Evolutionary conservation across 1,140 invertebrate genomes (phyloP).

Genomic region (Galendromus occidentalis): DNA sequence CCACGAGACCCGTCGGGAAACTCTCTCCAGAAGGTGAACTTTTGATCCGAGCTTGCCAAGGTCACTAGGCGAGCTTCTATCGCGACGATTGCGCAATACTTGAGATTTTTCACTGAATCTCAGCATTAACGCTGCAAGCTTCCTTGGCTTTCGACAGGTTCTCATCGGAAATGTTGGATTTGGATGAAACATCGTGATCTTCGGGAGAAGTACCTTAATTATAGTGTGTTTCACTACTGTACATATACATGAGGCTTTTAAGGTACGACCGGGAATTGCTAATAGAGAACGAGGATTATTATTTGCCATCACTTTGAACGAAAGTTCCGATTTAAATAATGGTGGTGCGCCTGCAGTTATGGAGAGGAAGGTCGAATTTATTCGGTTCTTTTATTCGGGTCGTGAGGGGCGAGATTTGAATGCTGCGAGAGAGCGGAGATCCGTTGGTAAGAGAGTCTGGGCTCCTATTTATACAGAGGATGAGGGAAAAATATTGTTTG

Average conservation of each 20-base stretch:
- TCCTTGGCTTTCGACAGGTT: neutral
- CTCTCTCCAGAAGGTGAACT: slow-evolving; percentile 1
- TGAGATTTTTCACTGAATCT: neutral
- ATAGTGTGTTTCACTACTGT: no score
- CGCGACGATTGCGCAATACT: neutral
- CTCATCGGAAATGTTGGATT: slow-evolving; percentile 8
- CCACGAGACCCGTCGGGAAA: slow-evolving; percentile 5
- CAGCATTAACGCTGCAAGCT: neutral
- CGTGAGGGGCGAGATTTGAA: no score
- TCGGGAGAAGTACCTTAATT: neutral
- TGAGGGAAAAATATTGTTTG: neutral
- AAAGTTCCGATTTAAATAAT: no score
- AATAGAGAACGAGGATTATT: no score
- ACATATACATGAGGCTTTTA: no score
- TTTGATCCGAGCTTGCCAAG: neutral
- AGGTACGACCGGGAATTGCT: no score
- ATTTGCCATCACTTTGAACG: no score
- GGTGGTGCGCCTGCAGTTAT: no score
- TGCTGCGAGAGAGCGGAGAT: no score
- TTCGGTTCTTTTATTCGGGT: no score
- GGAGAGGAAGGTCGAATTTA: no score
- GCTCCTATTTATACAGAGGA: slow-evolving; percentile 7
- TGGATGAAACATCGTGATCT: neutral
- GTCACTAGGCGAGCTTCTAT: neutral
- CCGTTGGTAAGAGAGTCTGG: neutral